Percentiles rank a stretch among this genome's conserved stretches.
Conservation (phyloP, 2,797 vertebrate genomes). For the Sebastes nivosus region DNA sequence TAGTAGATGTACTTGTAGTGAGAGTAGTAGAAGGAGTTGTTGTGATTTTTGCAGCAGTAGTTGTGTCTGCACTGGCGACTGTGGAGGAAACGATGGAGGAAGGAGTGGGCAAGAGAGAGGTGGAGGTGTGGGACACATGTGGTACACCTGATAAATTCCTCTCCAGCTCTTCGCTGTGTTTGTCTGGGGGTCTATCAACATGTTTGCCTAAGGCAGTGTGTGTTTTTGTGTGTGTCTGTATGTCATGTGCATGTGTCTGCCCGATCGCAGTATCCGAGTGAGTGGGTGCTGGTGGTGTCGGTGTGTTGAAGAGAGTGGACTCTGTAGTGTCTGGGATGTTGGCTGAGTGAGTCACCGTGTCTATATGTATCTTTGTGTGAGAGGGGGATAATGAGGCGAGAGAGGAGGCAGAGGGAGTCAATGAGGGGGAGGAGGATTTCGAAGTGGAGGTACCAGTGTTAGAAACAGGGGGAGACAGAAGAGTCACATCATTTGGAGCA, state of each 20-base stretch:
- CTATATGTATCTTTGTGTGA: slow-evolving; percentile 44
- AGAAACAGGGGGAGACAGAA: slow-evolving; percentile 13
- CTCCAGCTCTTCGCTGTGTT: slow-evolving; percentile 48
- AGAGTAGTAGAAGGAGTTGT: slow-evolving; percentile 30
- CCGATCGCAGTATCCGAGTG: slow-evolving; percentile 12
- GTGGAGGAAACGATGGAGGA: slow-evolving; percentile 19
- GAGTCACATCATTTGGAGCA: slow-evolving; percentile 21
- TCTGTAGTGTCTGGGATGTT: slow-evolving; percentile 43
- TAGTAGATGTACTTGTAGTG: slow-evolving; percentile 14
- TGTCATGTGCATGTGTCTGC: slow-evolving; percentile 32
- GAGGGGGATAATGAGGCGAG: slow-evolving; percentile 29
- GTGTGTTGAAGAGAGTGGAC: slow-evolving; percentile 20
- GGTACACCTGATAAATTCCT: slow-evolving; percentile 31
- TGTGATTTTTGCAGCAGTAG: slow-evolving; percentile 30
- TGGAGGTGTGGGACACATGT: slow-evolving; percentile 34
- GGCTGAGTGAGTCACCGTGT: slow-evolving; percentile 58
- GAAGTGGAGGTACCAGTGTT: slow-evolving; percentile 21
- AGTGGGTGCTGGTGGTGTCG: slow-evolving; percentile 28
- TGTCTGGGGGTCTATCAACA: slow-evolving; percentile 33
- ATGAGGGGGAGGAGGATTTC: slow-evolving; percentile 29
- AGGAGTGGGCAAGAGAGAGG: background rate
- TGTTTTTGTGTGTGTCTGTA: slow-evolving; percentile 29
- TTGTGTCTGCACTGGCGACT: slow-evolving; percentile 11
- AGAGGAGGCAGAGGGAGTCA: slow-evolving; percentile 18
- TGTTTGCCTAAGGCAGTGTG: slow-evolving; percentile 37